These are phyloP conservation scores for Onychomys arenicola DNA, from an alignment of 2,797 vertebrate species.

Conservation along the genomic window DNA sequence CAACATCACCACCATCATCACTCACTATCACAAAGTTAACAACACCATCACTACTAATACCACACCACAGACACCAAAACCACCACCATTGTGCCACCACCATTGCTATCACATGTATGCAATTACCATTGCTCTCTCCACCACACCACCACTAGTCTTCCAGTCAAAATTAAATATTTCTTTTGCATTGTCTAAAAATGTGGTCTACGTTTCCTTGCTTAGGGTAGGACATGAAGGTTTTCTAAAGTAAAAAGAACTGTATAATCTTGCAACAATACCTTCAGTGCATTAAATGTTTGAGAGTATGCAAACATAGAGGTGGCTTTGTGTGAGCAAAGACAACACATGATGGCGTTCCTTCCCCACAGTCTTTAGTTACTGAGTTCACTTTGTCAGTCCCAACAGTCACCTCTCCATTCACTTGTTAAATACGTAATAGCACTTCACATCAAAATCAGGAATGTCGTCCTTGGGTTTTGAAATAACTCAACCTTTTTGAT, in stretches of 20 bases:
- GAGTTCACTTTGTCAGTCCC: not conserved
- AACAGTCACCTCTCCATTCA: not conserved
- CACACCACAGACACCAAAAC: not conserved
- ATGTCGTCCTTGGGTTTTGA: slow-evolving; percentile 31
- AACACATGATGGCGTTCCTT: fast-evolving
- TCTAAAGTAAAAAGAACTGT: slow-evolving; percentile 5
- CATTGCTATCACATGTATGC: fast-evolving
- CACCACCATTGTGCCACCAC: not conserved
- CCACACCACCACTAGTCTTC: not conserved
- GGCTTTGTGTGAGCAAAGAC: not conserved
- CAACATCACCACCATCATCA: not conserved
- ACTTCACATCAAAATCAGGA: not conserved
- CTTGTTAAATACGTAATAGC: not conserved
- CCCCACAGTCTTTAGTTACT: not conserved
- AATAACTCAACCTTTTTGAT: slow-evolving; percentile 3
- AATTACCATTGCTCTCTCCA: fast-evolving
- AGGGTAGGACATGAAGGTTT: not conserved
- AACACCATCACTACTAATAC: fast-evolving
- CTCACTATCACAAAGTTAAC: not conserved
- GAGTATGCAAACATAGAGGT: not conserved
- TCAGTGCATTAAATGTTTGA: not conserved
- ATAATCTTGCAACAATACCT: not conserved
- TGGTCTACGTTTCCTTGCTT: not conserved
- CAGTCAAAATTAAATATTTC: not conserved
- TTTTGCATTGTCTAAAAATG: not conserved